These are phyloP conservation scores for Ranitomeya imitator DNA, from an alignment of 2,113 vertebrate species.

Conservation along the genomic window DNA sequence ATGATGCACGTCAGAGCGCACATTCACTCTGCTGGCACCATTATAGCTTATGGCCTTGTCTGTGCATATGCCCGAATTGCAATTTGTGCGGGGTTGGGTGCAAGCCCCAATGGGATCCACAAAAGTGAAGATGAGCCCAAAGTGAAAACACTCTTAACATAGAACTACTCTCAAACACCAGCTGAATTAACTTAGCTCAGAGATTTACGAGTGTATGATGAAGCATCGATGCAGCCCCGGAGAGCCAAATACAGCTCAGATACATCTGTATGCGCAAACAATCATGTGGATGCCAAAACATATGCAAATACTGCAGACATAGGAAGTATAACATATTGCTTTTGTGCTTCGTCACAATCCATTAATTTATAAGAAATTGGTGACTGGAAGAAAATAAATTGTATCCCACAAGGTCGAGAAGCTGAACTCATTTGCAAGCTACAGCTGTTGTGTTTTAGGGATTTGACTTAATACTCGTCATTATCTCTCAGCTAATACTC, in stretches of 20 bases:
- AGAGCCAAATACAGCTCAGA: background rate
- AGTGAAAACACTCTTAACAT: background rate
- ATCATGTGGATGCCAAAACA: background rate
- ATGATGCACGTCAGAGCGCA: too few relatives aligned
- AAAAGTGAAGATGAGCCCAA: too few relatives aligned
- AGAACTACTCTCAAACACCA: background rate
- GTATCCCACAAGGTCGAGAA: conserved; percentile 53
- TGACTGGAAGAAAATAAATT: conserved; percentile 61
- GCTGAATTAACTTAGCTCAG: background rate
- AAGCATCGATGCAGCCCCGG: background rate
- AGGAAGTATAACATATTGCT: background rate
- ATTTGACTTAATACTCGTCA: conserved; percentile 81
- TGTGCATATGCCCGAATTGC: too few relatives aligned
- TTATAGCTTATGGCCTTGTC: too few relatives aligned
- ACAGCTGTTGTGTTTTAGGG: conserved; percentile 77
- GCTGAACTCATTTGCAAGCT: conserved; percentile 70
- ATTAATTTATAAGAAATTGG: conserved; percentile 58
- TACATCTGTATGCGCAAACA: background rate
- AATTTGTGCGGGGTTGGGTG: too few relatives aligned
- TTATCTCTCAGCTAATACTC: conserved; percentile 82
- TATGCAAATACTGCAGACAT: conserved; percentile 1
- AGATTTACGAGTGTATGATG: background rate
- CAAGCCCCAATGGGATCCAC: too few relatives aligned
- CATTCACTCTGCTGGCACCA: too few relatives aligned
- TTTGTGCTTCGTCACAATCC: conserved; percentile 58